Base-by-base conservation (phyloP, 1,140 invertebrate genomes). In the Aphaenogaster floridana region DNA sequence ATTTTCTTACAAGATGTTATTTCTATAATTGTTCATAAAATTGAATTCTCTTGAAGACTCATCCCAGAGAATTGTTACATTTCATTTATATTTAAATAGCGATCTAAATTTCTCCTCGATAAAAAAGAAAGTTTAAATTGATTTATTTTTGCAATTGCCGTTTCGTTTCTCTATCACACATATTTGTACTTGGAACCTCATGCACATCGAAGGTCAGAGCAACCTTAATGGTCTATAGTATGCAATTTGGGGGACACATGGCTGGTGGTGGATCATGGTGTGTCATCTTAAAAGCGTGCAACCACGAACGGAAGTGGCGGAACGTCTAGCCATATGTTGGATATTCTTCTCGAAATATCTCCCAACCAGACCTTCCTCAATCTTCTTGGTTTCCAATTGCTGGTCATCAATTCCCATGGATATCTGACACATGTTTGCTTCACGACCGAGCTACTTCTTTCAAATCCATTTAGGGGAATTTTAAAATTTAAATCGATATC, bases 271-370 rank as follows among this genome's bases (percentile, higher is more conserved):
- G 50, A 71, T 68, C 76, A 63, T 86, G 77, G 52, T 36, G 79
- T 77, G 84, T 59, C 36, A 78, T 81, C 68, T 90, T 76, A 88
- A 83, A 85, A 90, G 86, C 78, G 72, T 36, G 85, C 77, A 48
- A 39, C 86, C 89, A 88, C 69, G 48, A 90, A 87, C 89, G 88
- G 89, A 90, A 90, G 88, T 80, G 89, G 88, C 84, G 78, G 79
- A 87, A 86, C 85, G 69, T 90, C 86, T 90, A 68, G 86, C 89
- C 89, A 90, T 90, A 90, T 90, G 89, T 90, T 86, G 52, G 79
- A 61, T 87, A 72, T 83, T 87, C 89, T 89, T 50, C 64, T 87
- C 59, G 63, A 88, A 88, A 88, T 79, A 90, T 90, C 79, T 84
- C 89, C 48, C 80, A 42, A 59, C 88, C 86, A 89, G 86, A 89